phyloP scores from a whole-genome alignment of 2,888 invertebrate species.

The Bugulina stolonifera region DNA sequence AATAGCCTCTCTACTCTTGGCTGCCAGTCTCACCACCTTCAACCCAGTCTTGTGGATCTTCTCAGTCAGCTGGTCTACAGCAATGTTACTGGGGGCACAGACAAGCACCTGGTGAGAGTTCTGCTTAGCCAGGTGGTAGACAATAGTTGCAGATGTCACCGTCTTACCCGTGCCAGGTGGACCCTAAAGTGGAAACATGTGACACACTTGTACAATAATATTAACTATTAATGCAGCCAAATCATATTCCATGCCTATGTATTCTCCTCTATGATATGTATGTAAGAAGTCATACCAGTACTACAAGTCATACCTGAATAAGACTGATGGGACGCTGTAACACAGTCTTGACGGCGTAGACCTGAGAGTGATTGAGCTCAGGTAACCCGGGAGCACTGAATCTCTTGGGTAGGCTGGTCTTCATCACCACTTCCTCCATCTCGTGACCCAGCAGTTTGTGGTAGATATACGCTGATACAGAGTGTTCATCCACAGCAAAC shows the following conservation, averaged over 20 bases:
- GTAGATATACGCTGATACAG: slow-evolving; percentile 95
- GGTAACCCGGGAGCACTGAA: slow-evolving; percentile 96
- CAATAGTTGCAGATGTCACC: slow-evolving; percentile 97
- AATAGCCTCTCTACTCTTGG: slow-evolving; percentile 94
- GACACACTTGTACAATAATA: no score
- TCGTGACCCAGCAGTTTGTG: slow-evolving; percentile 79
- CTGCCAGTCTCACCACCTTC: slow-evolving; percentile 86
- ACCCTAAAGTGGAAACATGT: slow-evolving; percentile 57
- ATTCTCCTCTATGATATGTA: no score
- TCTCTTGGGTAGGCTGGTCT: slow-evolving; percentile 80
- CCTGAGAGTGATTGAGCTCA: slow-evolving; percentile 90
- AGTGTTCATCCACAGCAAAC: slow-evolving; percentile 91
- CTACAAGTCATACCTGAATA: slow-evolving; percentile 70
- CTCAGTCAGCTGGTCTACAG: slow-evolving; percentile 97
- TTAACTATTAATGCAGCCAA: no score
- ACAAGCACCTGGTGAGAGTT: slow-evolving; percentile 86
- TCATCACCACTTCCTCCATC: slow-evolving; percentile 80
- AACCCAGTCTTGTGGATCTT: slow-evolving; percentile 96
- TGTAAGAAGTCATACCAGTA: not conserved
- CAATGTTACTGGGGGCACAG: slow-evolving; percentile 97
- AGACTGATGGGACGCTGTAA: slow-evolving; percentile 88
- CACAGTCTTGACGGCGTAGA: slow-evolving; percentile 96
- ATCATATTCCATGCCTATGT: no score
- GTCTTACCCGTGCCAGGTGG: slow-evolving; percentile 98
- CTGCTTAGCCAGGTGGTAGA: slow-evolving; percentile 92